Conservation (phyloP, 2,113 vertebrate genomes). For the Orcinus orca region DNA sequence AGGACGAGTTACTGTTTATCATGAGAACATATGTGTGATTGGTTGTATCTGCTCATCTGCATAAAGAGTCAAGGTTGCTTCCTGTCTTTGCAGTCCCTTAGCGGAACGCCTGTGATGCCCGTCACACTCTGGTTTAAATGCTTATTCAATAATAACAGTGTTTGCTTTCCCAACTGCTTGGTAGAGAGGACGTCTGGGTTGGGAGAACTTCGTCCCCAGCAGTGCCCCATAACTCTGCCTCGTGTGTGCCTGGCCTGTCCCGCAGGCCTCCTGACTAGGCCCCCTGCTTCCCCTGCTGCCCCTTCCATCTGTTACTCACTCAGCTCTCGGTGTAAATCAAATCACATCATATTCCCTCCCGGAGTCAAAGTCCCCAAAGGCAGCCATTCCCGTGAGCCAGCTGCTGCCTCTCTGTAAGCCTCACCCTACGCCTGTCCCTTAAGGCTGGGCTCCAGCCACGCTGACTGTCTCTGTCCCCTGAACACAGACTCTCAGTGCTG, state of each 20-base stretch:
- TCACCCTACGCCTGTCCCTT: background rate
- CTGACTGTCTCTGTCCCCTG: background rate
- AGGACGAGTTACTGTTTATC: background rate
- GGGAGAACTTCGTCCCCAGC: background rate
- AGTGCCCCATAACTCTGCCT: background rate
- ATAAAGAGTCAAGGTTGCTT: background rate
- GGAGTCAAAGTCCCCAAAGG: background rate
- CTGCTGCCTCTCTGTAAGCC: background rate
- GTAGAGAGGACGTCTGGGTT: background rate
- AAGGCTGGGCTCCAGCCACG: background rate
- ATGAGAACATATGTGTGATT: background rate
- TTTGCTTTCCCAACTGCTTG: background rate
- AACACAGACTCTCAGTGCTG: background rate
- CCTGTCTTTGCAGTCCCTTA: background rate
- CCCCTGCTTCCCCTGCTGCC: background rate
- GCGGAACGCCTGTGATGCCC: background rate
- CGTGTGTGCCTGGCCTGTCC: background rate
- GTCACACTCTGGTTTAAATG: background rate
- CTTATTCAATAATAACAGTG: background rate
- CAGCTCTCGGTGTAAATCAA: background rate
- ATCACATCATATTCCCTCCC: background rate
- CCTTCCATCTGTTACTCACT: accelerated
- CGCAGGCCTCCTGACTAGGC: too few relatives aligned
- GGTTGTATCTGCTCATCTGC: background rate
- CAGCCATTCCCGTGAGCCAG: background rate